Evolutionary conservation across 2,113 vertebrate species (phyloP), one percentile per base, ranked within the genome.

Genomic region (Hippolais icterina): DNA sequence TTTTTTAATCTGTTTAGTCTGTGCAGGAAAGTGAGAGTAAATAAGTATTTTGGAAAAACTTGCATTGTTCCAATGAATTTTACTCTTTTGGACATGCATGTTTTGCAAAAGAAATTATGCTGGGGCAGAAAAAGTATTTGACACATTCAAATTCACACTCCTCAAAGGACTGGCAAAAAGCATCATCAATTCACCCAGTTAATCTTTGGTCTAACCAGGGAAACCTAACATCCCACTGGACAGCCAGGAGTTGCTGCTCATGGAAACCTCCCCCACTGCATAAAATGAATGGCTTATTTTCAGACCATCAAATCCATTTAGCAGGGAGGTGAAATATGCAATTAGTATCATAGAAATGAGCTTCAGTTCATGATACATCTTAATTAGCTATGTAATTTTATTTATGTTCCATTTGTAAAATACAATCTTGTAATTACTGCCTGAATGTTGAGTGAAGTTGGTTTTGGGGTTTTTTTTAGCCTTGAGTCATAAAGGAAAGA

Each of bases 321-420:
- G 83, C 70, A 75, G 52, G 71, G 80, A 97, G 87, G 92, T 93
- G 91, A 96, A 96, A 75, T 68, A 85, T 46, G 74, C 92, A 94
- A 97, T 96, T 97, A 97, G 89, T 54, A 94, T 68, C 66, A 72
- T 7, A 94, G 92, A 93, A 96, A 87, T 6, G 15, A 95, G 47
- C 60, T 87, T 83, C 94, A 95, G 82, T 92, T 96, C 84, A 93
- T 61, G 95, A 95, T 95, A 87, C 77, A 69, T 95, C 97, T 96
- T 97, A 96, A 97, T 97, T 97, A 97, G 93, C 96, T 93, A 92
- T 96, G 96, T 97, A 95, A 97, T 96, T 93, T 97, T 97, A 97
- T 96, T 97, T 96, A 94, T 97, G 94, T 96, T 94, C 57, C 83
- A 93, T 96, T 97, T 97, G 96, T 97, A 95, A 95, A 95, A 70